Conservation (phyloP, 2,113 vertebrate genomes). For the Polyodon spathula region DNA sequence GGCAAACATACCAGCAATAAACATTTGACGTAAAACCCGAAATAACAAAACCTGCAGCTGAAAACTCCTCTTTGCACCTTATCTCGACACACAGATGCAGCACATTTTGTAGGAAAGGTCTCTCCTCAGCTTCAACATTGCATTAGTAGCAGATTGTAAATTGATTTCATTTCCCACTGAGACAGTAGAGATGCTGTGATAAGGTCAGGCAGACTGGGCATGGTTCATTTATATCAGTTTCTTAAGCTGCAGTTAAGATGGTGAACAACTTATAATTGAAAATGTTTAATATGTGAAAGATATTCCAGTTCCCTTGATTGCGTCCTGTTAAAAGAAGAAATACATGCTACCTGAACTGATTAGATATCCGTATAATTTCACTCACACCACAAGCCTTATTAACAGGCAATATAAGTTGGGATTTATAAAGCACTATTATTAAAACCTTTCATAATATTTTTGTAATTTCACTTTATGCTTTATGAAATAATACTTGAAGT, state of each 20-base stretch:
- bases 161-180: slow-evolving; percentile 8
- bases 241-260: background rate
- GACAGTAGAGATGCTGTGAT: slow-evolving; percentile 2
- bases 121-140: background rate
- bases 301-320: slow-evolving; percentile 2
- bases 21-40: background rate
- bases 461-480: no score
- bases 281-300: background rate
- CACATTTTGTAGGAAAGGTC: background rate
- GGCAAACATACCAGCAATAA: no score
- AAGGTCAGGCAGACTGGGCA: slow-evolving; percentile 4
- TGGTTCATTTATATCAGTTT: slow-evolving; percentile 4
- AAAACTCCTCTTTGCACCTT: background rate
- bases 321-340: background rate
- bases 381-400: background rate
- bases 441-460: no score
- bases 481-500: no score
- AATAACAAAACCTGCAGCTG: background rate
- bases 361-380: background rate
- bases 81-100: slow-evolving; percentile 2
- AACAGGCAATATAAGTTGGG: background rate
- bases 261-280: slow-evolving; percentile 1
- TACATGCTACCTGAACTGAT: background rate
- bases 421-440: background rate
- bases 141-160: slow-evolving; percentile 5